Conservation (phyloP, 2,113 vertebrate species). For the Pygoscelis adeliae region DNA sequence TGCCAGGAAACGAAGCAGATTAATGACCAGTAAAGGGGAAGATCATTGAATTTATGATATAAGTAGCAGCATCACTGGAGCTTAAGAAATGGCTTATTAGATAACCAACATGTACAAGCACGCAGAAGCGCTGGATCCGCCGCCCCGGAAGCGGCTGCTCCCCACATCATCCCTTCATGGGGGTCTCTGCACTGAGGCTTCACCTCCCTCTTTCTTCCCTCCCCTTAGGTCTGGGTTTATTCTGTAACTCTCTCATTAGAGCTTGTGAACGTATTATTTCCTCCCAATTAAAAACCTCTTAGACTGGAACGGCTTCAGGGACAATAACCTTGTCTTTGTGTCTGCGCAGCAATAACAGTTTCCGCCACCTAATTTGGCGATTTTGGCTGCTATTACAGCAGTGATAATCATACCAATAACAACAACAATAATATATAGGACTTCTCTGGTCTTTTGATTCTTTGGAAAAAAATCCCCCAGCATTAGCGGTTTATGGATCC, state of each 20-base stretch:
- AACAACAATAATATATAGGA: background rate
- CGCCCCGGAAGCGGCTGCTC: accelerated
- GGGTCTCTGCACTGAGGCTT: background rate
- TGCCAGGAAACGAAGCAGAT: slow-evolving; percentile 46
- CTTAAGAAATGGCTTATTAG: background rate
- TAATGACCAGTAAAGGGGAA: slow-evolving; percentile 39
- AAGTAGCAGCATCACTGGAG: background rate
- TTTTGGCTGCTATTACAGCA: background rate
- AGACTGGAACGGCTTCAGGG: background rate
- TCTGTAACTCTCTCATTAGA: background rate
- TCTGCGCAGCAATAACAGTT: background rate
- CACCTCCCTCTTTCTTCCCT: background rate
- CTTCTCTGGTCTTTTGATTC: background rate
- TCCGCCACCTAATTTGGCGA: background rate
- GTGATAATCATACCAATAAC: background rate
- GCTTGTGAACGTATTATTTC: background rate
- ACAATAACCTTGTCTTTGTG: background rate
- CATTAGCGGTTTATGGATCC: background rate
- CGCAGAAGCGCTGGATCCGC: accelerated
- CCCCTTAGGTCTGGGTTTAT: background rate
- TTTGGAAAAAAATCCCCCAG: background rate
- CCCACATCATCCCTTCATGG: background rate
- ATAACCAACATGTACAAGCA: background rate
- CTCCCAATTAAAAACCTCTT: background rate
- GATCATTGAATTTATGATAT: slow-evolving; percentile 30